phyloP scores from a whole-genome alignment of 2,113 vertebrate genomes.

The Ceyx melanurus region DNA sequence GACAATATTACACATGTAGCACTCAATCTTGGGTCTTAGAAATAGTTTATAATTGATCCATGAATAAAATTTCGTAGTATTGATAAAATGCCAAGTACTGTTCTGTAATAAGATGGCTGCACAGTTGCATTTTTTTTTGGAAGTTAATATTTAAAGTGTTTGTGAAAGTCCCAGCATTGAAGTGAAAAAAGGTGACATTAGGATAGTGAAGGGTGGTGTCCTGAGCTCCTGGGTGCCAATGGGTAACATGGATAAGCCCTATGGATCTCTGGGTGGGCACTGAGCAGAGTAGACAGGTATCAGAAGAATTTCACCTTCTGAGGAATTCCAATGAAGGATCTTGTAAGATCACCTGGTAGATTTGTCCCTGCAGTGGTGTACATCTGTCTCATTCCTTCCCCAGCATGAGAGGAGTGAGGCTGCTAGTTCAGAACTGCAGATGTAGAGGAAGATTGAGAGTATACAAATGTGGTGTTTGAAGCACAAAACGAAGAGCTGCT shows the following conservation, averaged over 20 bases:
- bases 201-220: neutral
- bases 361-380: neutral
- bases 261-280: neutral
- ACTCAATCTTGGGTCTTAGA: neutral
- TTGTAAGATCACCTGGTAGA: neutral
- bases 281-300: neutral
- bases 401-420: neutral
- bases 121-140: neutral
- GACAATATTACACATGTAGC: neutral
- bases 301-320: neutral
- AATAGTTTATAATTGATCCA: neutral
- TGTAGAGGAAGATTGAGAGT: neutral
- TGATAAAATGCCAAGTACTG: neutral
- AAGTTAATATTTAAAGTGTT: neutral
- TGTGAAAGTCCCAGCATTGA: neutral
- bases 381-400: neutral
- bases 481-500: neutral
- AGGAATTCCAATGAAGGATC: neutral
- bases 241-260: neutral
- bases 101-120: neutral
- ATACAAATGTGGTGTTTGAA: neutral
- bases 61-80: neutral
- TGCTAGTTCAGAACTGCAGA: neutral
- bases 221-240: rapidly evolving
- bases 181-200: neutral